Percentiles rank a stretch among this genome's conserved stretches.
phyloP scores from a whole-genome alignment of 1,140 invertebrate species.

The Physella acuta region DNA sequence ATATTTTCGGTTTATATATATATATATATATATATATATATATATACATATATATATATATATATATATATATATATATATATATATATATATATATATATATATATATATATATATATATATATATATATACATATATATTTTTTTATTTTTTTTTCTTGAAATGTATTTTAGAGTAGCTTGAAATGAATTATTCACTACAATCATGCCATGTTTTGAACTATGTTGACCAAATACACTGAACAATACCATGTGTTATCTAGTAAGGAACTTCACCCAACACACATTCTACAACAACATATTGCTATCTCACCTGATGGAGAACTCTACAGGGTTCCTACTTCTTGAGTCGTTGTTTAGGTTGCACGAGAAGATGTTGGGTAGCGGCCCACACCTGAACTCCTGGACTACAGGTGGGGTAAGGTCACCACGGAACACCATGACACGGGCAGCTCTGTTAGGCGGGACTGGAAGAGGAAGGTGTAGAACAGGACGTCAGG shows the following conservation, averaged over 20 bases:
- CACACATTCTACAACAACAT: too few relatives aligned
- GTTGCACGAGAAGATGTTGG: neutral
- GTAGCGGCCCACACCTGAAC: neutral
- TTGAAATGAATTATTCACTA: too few relatives aligned
- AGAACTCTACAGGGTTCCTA: neutral
- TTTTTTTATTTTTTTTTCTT: neutral
- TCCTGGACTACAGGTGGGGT: neutral
- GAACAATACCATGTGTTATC: too few relatives aligned
- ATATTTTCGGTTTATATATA: too few relatives aligned
- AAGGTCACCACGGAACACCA: neutral
- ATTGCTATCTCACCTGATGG: neutral
- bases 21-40: conserved; percentile 1
- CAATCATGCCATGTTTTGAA: too few relatives aligned
- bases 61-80: neutral
- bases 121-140: neutral
- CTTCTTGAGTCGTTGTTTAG: neutral
- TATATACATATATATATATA: neutral
- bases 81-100: neutral
- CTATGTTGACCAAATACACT: too few relatives aligned
- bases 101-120: neutral
- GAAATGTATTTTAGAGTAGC: neutral
- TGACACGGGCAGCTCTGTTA: neutral
- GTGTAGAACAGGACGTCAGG: too few relatives aligned
- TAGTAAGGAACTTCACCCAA: too few relatives aligned
- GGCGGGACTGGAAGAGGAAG: too few relatives aligned